Evolutionary conservation across 1,140 invertebrate genomes (phyloP).

Genomic region (Lepidotrigona ventralis): DNA sequence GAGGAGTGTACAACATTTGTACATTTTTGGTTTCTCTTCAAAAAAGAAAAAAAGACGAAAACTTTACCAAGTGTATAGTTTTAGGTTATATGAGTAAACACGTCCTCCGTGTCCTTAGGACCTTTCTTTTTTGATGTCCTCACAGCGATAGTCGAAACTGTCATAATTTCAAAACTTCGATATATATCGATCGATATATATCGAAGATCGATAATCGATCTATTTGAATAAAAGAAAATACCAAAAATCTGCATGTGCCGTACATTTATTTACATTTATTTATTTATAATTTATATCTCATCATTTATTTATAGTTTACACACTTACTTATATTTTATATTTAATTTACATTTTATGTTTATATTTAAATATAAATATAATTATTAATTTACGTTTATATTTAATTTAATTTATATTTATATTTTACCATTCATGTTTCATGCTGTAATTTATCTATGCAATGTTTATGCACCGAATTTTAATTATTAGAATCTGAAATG

Average conservation of each 20-base stretch:
- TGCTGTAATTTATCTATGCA: too few species aligned
- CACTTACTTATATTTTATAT: too few species aligned
- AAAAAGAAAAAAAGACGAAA: not conserved
- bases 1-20: not conserved
- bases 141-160: not conserved
- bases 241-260: not conserved
- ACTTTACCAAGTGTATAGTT: not conserved
- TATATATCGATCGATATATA: not conserved
- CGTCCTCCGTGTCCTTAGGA: too few species aligned
- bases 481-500: not conserved
- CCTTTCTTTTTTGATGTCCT: not conserved
- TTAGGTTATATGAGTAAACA: not conserved
- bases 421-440: too few species aligned
- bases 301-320: too few species aligned
- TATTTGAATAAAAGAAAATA: not conserved
- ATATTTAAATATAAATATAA: too few species aligned
- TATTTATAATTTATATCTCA: too few species aligned
- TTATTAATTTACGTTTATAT: too few species aligned
- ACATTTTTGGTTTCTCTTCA: slow-evolving; percentile 22
- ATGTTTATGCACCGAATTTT: too few species aligned
- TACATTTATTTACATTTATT: too few species aligned
- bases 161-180: not conserved
- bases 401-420: too few species aligned
- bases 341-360: too few species aligned
- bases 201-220: not conserved